Evolutionary conservation across 53 echinoderm and acorn worm species (phyloP).

Genomic region (Holothuria scabra): DNA sequence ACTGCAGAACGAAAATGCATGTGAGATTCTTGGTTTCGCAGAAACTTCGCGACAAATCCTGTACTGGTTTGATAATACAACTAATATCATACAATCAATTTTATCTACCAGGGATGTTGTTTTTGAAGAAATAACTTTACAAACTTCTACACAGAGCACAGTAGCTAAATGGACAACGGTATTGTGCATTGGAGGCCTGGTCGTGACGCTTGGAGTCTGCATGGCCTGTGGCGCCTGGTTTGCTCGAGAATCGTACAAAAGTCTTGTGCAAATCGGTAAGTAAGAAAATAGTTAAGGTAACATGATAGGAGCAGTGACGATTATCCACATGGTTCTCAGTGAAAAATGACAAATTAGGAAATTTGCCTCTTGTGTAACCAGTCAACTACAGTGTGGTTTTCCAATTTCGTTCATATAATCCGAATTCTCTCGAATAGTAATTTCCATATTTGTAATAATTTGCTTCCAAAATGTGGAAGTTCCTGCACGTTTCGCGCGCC

Average conservation of each 20-base stretch:
- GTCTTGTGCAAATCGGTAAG: conserved; percentile 29
- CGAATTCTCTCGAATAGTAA: too few species aligned
- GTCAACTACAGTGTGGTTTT: too few species aligned
- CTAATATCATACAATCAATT: conserved; percentile 42
- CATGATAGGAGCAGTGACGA: too few species aligned
- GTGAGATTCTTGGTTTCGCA: conserved; percentile 24
- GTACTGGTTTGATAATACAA: conserved; percentile 73
- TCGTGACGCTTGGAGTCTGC: not conserved
- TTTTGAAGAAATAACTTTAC: not conserved
- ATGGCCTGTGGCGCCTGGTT: conserved; percentile 5
- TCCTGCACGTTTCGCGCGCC: too few species aligned
- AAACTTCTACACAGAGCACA: not conserved
- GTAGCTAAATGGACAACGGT: conserved; percentile 18
- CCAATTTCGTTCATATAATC: too few species aligned
- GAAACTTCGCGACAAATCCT: conserved; percentile 5
- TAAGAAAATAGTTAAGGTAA: not conserved
- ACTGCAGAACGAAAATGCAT: conserved; percentile 36
- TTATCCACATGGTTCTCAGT: too few species aligned
- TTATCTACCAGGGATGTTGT: not conserved
- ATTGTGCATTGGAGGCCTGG: not conserved
- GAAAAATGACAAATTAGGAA: too few species aligned
- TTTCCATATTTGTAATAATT: too few species aligned
- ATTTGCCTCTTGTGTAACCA: too few species aligned
- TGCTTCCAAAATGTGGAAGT: too few species aligned
- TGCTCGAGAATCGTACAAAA: conserved; percentile 13